phyloP scores from a whole-genome alignment of 2,888 invertebrate genomes.

The Hartigia nigra region DNA sequence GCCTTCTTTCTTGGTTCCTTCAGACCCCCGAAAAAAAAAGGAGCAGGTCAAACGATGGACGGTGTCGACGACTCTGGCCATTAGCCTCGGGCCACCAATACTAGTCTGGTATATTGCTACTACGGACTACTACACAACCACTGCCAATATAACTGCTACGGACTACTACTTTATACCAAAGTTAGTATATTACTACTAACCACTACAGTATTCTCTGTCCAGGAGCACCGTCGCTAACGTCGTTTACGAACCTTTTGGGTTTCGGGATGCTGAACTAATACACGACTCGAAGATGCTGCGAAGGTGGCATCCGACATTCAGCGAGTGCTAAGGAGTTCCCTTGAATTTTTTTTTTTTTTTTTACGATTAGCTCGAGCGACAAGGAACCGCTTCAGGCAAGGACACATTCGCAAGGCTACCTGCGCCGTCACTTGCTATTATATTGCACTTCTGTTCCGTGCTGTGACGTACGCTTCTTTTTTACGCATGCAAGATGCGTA shows the following conservation, averaged over 20 bases:
- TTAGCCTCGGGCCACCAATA: not conserved
- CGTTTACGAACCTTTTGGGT: not conserved
- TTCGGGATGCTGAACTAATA: not conserved
- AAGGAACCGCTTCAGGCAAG: slow-evolving; percentile 37
- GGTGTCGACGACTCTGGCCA: not conserved
- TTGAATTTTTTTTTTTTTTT: not conserved
- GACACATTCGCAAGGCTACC: slow-evolving; percentile 25
- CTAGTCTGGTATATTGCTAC: not conserved
- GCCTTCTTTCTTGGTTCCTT: not conserved
- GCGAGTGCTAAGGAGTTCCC: not conserved
- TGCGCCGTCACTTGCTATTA: slow-evolving; percentile 27
- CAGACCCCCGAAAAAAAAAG: not conserved
- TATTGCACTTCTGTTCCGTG: slow-evolving; percentile 5
- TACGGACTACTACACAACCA: not conserved
- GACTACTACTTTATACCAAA: not conserved
- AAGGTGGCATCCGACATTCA: not conserved
- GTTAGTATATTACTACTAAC: not conserved
- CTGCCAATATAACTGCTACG: not conserved
- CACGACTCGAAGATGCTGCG: not conserved
- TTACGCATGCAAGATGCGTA: not conserved
- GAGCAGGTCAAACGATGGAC: not conserved
- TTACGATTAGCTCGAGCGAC: slow-evolving; percentile 10
- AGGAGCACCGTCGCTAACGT: not conserved
- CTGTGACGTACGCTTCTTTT: slow-evolving; percentile 10
- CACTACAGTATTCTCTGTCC: not conserved